Conservation (phyloP, 2,888 invertebrate genomes). For the Syrista parreyssii region DNA sequence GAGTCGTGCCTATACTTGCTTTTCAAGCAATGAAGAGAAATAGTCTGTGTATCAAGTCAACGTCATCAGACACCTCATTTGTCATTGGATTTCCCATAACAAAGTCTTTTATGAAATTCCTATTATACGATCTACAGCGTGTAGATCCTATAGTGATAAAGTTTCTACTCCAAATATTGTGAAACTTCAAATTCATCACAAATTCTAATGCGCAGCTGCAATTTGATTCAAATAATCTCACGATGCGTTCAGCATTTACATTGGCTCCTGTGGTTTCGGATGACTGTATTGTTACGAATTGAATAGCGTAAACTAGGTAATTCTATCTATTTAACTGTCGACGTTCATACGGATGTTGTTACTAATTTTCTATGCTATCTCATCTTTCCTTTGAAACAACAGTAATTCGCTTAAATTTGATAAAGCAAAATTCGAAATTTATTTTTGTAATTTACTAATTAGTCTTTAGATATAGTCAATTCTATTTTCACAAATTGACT, state of each 20-base stretch:
- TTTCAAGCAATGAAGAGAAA: not conserved
- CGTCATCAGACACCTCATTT: not conserved
- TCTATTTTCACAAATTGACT: not conserved
- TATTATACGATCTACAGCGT: not conserved
- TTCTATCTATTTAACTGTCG: not conserved
- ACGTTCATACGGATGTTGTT: not conserved
- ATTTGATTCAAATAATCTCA: not conserved
- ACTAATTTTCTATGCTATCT: not conserved
- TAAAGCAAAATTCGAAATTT: not conserved
- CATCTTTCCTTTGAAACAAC: not conserved
- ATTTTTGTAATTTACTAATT: not conserved
- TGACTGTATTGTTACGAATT: not conserved
- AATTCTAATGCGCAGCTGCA: not conserved
- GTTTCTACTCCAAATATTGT: not conserved
- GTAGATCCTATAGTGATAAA: not conserved
- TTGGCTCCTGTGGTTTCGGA: not conserved
- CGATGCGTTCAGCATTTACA: not conserved
- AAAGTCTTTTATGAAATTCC: not conserved
- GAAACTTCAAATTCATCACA: not conserved
- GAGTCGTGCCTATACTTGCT: not conserved
- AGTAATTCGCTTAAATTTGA: not conserved
- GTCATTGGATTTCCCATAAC: not conserved
- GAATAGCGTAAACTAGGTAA: not conserved
- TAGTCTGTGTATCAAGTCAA: not conserved
- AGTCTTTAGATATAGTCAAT: not conserved